Evolutionary conservation across 2,113 vertebrate genomes (phyloP), one percentile per base, ranked within the genome.

Genomic region (Sebastes fasciatus): DNA sequence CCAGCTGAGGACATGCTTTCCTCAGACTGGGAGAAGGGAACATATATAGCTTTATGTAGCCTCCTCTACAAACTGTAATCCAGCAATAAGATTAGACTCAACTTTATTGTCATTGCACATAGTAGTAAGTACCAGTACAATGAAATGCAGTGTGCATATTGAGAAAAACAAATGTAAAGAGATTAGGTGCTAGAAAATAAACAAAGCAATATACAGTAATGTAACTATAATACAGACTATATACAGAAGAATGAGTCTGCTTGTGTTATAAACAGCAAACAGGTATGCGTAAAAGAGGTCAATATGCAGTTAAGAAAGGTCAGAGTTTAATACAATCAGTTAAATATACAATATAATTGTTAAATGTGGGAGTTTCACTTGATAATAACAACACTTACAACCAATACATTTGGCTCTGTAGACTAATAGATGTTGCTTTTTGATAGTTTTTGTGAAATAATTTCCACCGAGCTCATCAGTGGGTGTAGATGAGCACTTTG

Each of bases 1-100:
- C 94, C 93, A 95, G 93, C 69, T 64, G 94, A 94, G 94, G 93
- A 82, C 94, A 88, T 93, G 83, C 92, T 95, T 94, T 92, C 93
- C 92, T 90, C 76, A 93, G 82, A 91, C 45, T 85, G 91, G 63
- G 77, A 72, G 19, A 63, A 13, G 66, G 10, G 26, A 51, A 60
- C 48, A 21, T 74, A 21, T 74, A 77, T 43, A 68, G 57, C 49
- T 69, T 74, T 4, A 65, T 64, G 45, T 62, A 70, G 34, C n/a
- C 26, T 85, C 67, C 64, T 10, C 52, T 77, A 61, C 57, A 23
- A n/a, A 70, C n/a, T 66, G 46, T 67, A 70, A 63, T 60, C 69
- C 65, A 72, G 45, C 16, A 43, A 61, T 58, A 43, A 19, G 16
- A 76, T 69, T 55, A 71, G 23, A 79, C 13, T 45, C 45, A 10